Percentiles rank a stretch among this genome's conserved stretches.
These are phyloP conservation scores for Drosophila leontia DNA, from an alignment of 1,140 invertebrate genomes.

Conservation along the genomic window DNA sequence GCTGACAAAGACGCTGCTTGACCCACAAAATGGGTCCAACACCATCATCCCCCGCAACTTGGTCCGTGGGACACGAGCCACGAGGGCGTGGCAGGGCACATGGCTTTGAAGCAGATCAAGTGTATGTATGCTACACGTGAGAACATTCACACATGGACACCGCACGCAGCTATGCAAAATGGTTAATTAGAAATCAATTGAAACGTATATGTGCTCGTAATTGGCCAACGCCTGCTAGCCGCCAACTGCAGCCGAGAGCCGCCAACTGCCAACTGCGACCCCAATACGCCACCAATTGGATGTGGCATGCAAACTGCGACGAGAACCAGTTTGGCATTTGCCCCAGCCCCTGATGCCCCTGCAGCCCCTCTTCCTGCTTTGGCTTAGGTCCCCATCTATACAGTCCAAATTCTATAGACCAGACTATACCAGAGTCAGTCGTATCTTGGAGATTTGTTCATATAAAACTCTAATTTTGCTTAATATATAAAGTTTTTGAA, in stretches of 20 bases:
- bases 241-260: conserved; percentile 32
- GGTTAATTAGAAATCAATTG: conserved; percentile 81
- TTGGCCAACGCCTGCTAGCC: conserved; percentile 47
- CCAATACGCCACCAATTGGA: conserved; percentile 61
- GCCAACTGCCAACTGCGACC: conserved; percentile 55
- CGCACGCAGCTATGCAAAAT: conserved; percentile 56
- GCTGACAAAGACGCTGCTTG: conserved; percentile 55
- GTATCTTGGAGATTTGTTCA: not conserved
- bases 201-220: conserved; percentile 64
- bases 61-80: not conserved
- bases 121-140: conserved; percentile 43
- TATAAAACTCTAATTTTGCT: too few species aligned
- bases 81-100: conserved; percentile 13
- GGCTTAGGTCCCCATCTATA: not conserved
- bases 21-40: conserved; percentile 59
- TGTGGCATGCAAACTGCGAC: conserved; percentile 37
- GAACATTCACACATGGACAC: conserved; percentile 27
- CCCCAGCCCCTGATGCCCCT: not conserved
- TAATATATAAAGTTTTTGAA: too few species aligned
- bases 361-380: not conserved
- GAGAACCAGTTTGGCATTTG: conserved; percentile 59
- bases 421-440: not conserved
- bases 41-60: conserved; percentile 12
- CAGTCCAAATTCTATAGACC: conserved; percentile 6
- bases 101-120: conserved; percentile 70